Evolutionary conservation across 2,113 vertebrate genomes (phyloP).

Genomic region (Poecilia latipinna): DNA sequence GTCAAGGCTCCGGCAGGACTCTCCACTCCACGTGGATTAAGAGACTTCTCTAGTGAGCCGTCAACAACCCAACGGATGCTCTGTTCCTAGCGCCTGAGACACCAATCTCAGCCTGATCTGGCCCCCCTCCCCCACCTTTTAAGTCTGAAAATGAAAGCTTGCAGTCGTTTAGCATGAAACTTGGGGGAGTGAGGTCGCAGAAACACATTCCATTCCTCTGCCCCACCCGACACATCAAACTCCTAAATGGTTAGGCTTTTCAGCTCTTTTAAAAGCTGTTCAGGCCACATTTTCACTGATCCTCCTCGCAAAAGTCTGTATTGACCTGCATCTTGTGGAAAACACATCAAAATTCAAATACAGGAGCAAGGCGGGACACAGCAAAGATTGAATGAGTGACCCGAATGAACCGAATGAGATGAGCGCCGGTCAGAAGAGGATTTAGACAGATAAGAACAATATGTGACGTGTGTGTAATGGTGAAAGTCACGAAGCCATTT

Average conservation of each 20-base stretch:
- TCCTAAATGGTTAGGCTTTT: conserved; percentile 22
- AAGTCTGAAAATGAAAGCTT: conserved; percentile 62
- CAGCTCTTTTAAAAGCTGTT: conserved; percentile 16
- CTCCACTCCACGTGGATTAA: conserved; percentile 83
- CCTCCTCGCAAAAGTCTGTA: conserved; percentile 10
- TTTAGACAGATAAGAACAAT: conserved; percentile 25
- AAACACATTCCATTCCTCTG: background rate
- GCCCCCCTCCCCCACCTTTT: background rate
- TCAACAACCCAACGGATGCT: conserved; percentile 33
- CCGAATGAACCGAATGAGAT: background rate
- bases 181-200: conserved; percentile 2
- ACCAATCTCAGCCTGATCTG: conserved; percentile 9
- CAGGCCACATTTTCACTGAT: conserved; percentile 22
- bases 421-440: conserved; percentile 3
- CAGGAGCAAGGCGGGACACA: background rate
- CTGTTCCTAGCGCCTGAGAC: conserved; percentile 41
- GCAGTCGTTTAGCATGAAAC: conserved; percentile 15
- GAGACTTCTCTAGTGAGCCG: conserved; percentile 59
- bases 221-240: background rate
- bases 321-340: conserved; percentile 16
- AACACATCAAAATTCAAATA: conserved; percentile 1
- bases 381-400: conserved; percentile 1
- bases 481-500: conserved; percentile 27
- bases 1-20: conserved; percentile 76
- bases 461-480: conserved; percentile 26